Conservation (phyloP, 2,113 vertebrate genomes). For the Sardina pilchardus region DNA sequence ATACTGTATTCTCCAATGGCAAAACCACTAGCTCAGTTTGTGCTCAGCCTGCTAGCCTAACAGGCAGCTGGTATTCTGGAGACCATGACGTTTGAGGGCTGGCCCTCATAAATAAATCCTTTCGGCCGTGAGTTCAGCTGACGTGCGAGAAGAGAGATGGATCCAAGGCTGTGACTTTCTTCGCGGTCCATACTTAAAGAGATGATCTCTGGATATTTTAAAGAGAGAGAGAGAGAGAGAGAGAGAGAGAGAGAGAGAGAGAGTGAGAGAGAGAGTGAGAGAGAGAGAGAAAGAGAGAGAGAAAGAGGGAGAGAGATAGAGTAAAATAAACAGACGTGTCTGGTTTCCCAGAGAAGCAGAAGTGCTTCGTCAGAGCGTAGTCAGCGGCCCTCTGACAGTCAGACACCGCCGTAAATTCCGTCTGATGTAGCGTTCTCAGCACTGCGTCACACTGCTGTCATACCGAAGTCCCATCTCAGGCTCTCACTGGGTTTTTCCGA, state of each 20-base stretch:
- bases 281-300: not conserved
- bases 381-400: slow-evolving; percentile 16
- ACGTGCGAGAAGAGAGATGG: not conserved
- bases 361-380: slow-evolving; percentile 38
- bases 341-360: slow-evolving; percentile 5
- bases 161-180: not conserved
- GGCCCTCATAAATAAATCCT: not conserved
- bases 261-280: not conserved
- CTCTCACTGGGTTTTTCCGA: not conserved
- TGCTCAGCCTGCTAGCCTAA: not conserved
- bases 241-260: not conserved
- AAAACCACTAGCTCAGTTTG: not conserved
- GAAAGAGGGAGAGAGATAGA: not conserved
- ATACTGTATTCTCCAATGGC: not conserved
- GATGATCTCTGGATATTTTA: not conserved
- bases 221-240: not conserved
- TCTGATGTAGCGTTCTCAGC: slow-evolving; percentile 36
- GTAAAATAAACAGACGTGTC: not conserved
- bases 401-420: slow-evolving; percentile 31
- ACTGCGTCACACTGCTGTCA: slow-evolving; percentile 36
- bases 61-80: not conserved
- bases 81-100: not conserved
- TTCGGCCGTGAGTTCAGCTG: not conserved
- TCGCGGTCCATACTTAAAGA: not conserved
- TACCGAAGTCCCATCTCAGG: not conserved